Evolutionary conservation across 1,140 invertebrate genomes (phyloP).

Genomic region (Oncopodura yosiiana): DNA sequence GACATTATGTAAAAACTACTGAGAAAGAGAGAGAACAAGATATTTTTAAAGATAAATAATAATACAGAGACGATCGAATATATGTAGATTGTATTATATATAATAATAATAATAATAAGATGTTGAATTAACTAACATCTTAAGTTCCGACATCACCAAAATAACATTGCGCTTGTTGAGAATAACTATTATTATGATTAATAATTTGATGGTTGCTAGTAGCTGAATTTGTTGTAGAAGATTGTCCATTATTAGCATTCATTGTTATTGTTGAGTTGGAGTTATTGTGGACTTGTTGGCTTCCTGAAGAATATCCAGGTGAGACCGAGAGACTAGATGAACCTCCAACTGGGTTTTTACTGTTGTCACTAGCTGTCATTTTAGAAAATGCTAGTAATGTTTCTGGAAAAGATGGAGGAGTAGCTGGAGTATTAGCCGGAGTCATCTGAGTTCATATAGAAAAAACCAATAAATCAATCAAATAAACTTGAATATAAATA

Average conservation of each 20-base stretch:
- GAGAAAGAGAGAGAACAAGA: too few relatives aligned
- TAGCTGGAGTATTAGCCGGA: conserved; percentile 32
- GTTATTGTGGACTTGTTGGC: neutral
- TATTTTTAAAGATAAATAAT: too few relatives aligned
- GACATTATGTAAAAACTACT: too few relatives aligned
- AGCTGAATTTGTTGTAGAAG: neutral
- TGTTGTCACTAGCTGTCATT: conserved; percentile 25
- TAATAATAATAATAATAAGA: too few relatives aligned
- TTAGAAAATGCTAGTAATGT: conserved; percentile 30
- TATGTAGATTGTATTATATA: too few relatives aligned
- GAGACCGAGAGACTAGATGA: neutral
- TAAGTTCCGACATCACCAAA: conserved; percentile 8
- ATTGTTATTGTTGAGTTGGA: neutral
- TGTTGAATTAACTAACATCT: too few relatives aligned
- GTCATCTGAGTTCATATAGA: conserved; percentile 12
- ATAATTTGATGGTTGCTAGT: too few relatives aligned
- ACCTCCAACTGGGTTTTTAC: neutral
- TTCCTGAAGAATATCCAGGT: neutral
- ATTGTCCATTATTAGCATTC: neutral
- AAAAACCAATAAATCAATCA: neutral
- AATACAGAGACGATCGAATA: too few relatives aligned
- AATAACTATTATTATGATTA: neutral
- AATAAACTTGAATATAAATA: neutral
- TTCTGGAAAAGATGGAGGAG: conserved; percentile 31
- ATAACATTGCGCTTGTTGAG: neutral